Conservation (phyloP, 2,113 vertebrate genomes). For the Prolemur simus region DNA sequence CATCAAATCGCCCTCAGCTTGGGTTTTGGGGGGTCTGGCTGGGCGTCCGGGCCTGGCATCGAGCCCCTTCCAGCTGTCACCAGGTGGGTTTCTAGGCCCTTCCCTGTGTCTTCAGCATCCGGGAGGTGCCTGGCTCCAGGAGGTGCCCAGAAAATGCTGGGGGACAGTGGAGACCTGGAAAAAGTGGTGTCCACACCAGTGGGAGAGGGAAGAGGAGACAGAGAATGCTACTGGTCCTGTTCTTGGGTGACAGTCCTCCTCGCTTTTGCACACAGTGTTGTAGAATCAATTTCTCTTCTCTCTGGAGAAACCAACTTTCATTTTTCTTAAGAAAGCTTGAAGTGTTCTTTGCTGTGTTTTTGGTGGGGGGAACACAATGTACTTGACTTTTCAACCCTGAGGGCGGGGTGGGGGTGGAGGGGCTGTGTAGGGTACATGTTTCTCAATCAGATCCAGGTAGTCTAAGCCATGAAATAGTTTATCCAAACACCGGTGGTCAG, state of each 20-base stretch:
- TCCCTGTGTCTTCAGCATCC: fast-evolving
- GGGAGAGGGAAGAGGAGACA: background rate
- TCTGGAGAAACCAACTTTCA: constrained; percentile 41
- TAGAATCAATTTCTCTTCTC: background rate
- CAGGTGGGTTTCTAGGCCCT: fast-evolving
- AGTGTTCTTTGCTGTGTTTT: constrained; percentile 62
- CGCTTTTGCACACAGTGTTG: fast-evolving
- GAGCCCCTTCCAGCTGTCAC: fast-evolving
- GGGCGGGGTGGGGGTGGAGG: background rate
- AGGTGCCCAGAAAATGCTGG: background rate
- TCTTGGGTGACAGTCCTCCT: background rate
- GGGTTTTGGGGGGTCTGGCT: background rate
- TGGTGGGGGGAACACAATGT: background rate
- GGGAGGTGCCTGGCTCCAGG: background rate
- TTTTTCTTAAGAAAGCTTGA: background rate
- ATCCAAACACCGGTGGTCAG: constrained; percentile 59
- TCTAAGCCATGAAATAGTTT: constrained; percentile 34
- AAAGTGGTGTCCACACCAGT: fast-evolving
- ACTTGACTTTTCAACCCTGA: background rate
- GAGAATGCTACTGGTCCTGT: fast-evolving
- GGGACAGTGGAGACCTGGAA: fast-evolving
- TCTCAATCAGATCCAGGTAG: constrained; percentile 53
- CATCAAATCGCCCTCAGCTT: fast-evolving
- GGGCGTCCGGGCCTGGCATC: background rate
- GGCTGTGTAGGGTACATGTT: background rate